Evolutionary conservation across 2,797 vertebrate genomes (phyloP).

Genomic region (Cryptoprocta ferox): DNA sequence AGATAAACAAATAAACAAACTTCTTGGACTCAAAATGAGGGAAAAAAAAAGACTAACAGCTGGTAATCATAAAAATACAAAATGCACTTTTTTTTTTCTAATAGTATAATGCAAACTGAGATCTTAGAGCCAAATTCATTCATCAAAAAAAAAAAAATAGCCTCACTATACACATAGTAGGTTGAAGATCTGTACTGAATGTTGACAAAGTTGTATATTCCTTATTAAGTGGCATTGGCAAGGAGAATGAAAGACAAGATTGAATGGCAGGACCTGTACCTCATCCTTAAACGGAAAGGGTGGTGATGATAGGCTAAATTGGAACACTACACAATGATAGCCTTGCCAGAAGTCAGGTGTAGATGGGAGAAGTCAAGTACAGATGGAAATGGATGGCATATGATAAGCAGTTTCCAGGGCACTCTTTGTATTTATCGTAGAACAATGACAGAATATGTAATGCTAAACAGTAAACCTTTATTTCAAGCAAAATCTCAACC

Average conservation of each 20-base stretch:
- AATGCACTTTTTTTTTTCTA: background rate
- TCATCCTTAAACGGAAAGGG: background rate
- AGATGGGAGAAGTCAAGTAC: background rate
- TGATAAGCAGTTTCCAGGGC: background rate
- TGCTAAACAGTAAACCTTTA: background rate
- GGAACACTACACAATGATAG: background rate
- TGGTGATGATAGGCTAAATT: background rate
- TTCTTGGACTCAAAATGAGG: background rate
- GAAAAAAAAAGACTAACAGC: accelerated
- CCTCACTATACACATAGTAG: background rate
- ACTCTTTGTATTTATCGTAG: background rate
- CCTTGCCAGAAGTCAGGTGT: background rate
- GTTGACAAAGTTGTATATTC: background rate
- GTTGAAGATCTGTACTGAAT: background rate
- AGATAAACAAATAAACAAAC: background rate
- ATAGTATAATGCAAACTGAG: background rate
- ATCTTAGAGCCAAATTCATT: background rate
- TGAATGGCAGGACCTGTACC: background rate
- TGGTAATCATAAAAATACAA: background rate
- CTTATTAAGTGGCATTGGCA: background rate
- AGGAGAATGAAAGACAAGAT: background rate
- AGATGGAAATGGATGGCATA: background rate
- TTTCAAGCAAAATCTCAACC: background rate
- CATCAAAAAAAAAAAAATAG: background rate
- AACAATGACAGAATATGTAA: background rate